phyloP scores from a whole-genome alignment of 2,113 vertebrate species.

The Phylloscopus trochiloides region DNA sequence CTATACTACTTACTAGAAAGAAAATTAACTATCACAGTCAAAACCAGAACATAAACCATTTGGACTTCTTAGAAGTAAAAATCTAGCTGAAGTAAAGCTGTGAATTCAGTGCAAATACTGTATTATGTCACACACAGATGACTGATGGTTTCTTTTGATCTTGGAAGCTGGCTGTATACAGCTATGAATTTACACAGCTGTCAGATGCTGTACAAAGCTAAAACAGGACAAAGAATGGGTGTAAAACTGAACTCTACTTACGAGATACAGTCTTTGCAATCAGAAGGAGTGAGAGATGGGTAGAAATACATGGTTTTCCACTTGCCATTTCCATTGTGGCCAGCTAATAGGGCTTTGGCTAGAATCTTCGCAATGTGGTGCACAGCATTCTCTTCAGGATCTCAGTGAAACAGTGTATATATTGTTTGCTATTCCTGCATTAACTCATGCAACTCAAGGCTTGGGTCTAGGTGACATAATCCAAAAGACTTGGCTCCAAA shows the following conservation, averaged over 20 bases:
- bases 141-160: neutral
- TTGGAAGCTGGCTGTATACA: neutral
- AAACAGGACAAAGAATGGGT: neutral
- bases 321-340: neutral
- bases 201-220: neutral
- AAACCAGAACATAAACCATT: neutral
- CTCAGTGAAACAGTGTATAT: neutral
- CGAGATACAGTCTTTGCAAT: neutral
- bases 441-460: neutral
- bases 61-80: neutral
- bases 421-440: neutral
- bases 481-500: neutral
- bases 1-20: neutral
- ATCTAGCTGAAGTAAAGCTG: neutral
- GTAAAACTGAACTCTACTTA: neutral
- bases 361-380: neutral
- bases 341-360: neutral
- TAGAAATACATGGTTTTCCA: neutral
- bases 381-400: neutral
- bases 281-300: neutral
- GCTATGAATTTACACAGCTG: neutral
- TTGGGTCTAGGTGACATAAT: neutral
- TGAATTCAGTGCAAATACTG: neutral
- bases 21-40: neutral
- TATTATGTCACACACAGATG: neutral